Base-by-base conservation (phyloP, 1,140 invertebrate genomes). In the Oncopeltus fasciatus region DNA sequence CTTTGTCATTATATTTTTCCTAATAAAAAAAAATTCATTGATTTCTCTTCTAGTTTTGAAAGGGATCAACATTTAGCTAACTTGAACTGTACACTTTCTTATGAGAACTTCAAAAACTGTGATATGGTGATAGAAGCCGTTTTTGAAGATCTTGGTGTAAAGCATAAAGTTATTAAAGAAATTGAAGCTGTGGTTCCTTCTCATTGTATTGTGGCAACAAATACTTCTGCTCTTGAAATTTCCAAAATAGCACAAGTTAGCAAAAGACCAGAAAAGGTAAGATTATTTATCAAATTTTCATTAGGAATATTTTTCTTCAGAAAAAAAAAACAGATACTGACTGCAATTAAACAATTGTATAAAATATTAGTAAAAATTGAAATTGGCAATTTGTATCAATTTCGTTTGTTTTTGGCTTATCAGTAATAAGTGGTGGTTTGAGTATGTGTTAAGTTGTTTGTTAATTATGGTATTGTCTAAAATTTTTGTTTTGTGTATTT, bases 111-210 rank as follows among this genome's bases (percentile, higher is more conserved):
- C 68, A 86, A 87, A 67, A 84, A 88, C 62, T 82, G 81, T 57
- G 96, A 99, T 75, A 86, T 99, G 71, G 87, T 99, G 0, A 96
- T 99, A 69, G 97, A 99, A 78, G 97, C 97, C 59, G 96, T 99
- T 3, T 99, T 99, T 76, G 97, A 99, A 76, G 91, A 99, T 75
- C 77, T 99, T 49, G 84, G 83, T 61, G 82, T 98, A 53, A 99
- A 99, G 75, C 97, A 99, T 73, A 89, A 87, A 75, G 95, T 99
- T 12, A 87, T 99, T 47, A 90, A 97, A 74, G 96, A 99, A 76
- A 80, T 98, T 9, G 95, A 98, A 77, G 78, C 84, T 51, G 81
- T 86, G 31, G 84, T 93, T 24, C 87, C 91, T 2, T 79, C 85
- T 64, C 84, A 99, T 72, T 98, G 95, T 71, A 82, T 99, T 53